phyloP scores from a whole-genome alignment of 2,888 invertebrate genomes.

The Xestia rhomboidea region DNA sequence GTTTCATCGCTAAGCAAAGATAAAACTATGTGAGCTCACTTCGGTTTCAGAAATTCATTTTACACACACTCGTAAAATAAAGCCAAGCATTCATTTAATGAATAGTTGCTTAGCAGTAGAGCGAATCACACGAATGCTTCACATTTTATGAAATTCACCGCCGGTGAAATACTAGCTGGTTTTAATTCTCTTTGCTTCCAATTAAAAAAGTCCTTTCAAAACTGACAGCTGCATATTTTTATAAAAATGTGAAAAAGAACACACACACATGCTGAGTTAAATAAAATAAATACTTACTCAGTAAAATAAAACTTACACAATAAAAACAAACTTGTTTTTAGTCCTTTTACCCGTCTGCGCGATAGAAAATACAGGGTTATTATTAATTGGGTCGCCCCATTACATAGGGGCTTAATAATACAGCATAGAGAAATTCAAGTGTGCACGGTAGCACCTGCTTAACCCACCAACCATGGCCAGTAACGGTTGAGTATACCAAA shows the following conservation, averaged over 20 bases:
- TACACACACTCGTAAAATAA: constrained; percentile 27
- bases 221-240: not conserved
- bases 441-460: constrained; percentile 41
- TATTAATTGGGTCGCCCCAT: constrained; percentile 31
- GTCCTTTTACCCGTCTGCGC: not conserved
- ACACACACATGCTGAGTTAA: not conserved
- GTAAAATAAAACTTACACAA: not conserved
- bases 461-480: not conserved
- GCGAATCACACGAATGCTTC: constrained; percentile 45
- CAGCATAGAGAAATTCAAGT: not conserved
- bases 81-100: constrained; percentile 55
- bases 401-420: not conserved
- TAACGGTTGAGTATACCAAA: constrained; percentile 10
- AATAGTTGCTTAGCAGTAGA: constrained; percentile 52
- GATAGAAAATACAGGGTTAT: not conserved
- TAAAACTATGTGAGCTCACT: constrained; percentile 9
- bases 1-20: not conserved
- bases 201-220: constrained; percentile 43
- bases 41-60: constrained; percentile 37
- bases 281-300: constrained; percentile 1
- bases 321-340: not conserved
- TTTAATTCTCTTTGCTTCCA: constrained; percentile 39
- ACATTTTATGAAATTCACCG: constrained; percentile 53
- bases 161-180: constrained; percentile 19
- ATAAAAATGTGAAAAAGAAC: no score